Evolutionary conservation across 2,113 vertebrate species (phyloP), one percentile per base, ranked within the genome.

Genomic region (Chaetodon auriga): DNA sequence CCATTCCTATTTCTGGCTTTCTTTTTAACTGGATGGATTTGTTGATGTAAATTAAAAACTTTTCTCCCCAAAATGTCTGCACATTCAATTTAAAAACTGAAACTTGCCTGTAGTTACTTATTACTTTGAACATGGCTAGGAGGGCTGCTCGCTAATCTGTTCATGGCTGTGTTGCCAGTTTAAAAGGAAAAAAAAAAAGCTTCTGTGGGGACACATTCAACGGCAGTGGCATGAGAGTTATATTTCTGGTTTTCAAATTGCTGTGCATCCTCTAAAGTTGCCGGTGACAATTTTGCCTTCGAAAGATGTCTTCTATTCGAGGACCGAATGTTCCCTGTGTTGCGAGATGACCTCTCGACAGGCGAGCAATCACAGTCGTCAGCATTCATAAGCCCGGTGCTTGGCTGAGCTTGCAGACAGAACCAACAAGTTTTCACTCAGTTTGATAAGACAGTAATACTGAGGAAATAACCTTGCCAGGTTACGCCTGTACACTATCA

Each of bases 401-500:
- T 74, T 14, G 62, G 84, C 90, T 86, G 71, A 84, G 85, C 87
- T 88, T 74, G 82, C 80, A 84, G 49, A 84, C 86, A 48, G 78
- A 89, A 73, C 82, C 81, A 84, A 89, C 87, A 84, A 58, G 74
- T 93, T 90, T 92, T 90, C 88, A 77, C 65, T 82, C 80, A 80
- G 84, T 87, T 91, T 91, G 91, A 91, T 90, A 92, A 92, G 89
- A 91, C 74, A 49, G 83, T 91, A 90, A 90, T 84, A 86, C 77
- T 86, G 84, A 88, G 73, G 79, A 91, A 91, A 90, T 92, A 93
- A 92, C 92, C 90, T 93, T 91, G 83, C 89, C 76, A 64, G 80
- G 89, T 91, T 89, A 83, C 46, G 71, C 75, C 84, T 78, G 72
- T 80, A 74, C 81, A 86, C 83, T 82, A 87, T 84, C 82, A 94